Base-by-base conservation (phyloP, 2,113 vertebrate species). In the Saccopteryx bilineata region DNA sequence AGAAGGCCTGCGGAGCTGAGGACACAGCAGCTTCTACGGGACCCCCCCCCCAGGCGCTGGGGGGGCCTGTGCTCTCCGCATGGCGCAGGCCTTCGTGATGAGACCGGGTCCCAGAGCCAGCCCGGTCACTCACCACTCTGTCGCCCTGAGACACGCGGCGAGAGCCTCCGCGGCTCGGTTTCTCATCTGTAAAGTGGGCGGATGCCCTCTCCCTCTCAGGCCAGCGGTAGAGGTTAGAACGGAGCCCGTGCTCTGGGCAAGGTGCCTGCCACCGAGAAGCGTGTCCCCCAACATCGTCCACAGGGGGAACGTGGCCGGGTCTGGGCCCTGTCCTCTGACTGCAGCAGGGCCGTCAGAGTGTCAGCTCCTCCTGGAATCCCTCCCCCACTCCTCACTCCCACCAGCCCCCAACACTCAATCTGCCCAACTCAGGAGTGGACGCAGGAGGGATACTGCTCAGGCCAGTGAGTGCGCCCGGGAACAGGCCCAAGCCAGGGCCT, bases 11-110 rank as follows among this genome's bases (percentile, higher is more conserved):
- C 81, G 1, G 24, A 52, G 48, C 48, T 0, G 50, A 66, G 80
- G 52, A 18, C 24, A 1, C 3, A 6, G 56, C 26, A 5, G 31
- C 28, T 31, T 26, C 56, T 12, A 1, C 0, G 5, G 61, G 69
- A 48, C 5, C 0, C 2, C 21, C 39, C 39, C 39, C 15, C 5
- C 6, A 1, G 14, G 85, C 0, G 0, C 82, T 1, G 5, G 54
- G 76, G 9, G 17, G 9, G 33, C 28, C 2, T 0, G 0, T 0
- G 19, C 48, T 26, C 46, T 52, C 69, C 0, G 0, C 0, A 2
- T 0, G 9, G 33, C 4, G 0, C 19, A 0, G 68, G 24, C 31
- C 81, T 23, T 15, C 2, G 31, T 11, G 46, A 13, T 11, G 6
- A 54, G 65, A 17, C 60, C 39, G 10, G 46, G 7, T 18, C 0